phyloP scores from a whole-genome alignment of 2,888 invertebrate genomes.

The Rhogogaster chlorosoma region DNA sequence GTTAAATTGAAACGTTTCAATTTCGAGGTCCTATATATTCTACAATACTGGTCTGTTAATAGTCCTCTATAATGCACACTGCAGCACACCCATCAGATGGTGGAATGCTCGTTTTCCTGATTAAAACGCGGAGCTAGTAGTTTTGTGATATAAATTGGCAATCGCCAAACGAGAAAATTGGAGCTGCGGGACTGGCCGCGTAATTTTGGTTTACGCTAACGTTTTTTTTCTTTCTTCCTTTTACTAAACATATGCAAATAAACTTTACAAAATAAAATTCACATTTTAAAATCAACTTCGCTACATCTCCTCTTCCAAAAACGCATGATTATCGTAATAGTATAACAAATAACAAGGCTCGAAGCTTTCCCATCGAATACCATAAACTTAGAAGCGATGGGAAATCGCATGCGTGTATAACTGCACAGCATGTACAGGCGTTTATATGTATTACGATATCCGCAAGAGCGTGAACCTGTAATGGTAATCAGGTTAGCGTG shows the following conservation, averaged over 20 bases:
- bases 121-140: constrained; percentile 59
- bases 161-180: constrained; percentile 58
- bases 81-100: constrained; percentile 39
- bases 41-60: constrained; percentile 7
- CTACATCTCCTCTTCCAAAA: background rate
- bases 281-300: constrained; percentile 21
- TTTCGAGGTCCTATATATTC: constrained; percentile 14
- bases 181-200: constrained; percentile 1
- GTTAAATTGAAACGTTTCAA: constrained; percentile 39
- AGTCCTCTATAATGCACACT: constrained; percentile 44
- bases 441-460: background rate
- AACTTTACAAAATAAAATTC: background rate
- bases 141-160: constrained; percentile 65
- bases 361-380: background rate
- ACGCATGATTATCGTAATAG: background rate
- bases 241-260: constrained; percentile 70
- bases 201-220: constrained; percentile 15
- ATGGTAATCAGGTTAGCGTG: constrained; percentile 1
- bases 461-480: background rate
- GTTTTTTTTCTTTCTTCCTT: too few relatives aligned
- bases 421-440: background rate
- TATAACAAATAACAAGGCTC: background rate
- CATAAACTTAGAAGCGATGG: background rate
- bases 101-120: constrained; percentile 59
- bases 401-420: background rate